Evolutionary conservation across 2,797 vertebrate genomes (phyloP), one percentile per base, ranked within the genome.

Genomic region (Chanos chanos): DNA sequence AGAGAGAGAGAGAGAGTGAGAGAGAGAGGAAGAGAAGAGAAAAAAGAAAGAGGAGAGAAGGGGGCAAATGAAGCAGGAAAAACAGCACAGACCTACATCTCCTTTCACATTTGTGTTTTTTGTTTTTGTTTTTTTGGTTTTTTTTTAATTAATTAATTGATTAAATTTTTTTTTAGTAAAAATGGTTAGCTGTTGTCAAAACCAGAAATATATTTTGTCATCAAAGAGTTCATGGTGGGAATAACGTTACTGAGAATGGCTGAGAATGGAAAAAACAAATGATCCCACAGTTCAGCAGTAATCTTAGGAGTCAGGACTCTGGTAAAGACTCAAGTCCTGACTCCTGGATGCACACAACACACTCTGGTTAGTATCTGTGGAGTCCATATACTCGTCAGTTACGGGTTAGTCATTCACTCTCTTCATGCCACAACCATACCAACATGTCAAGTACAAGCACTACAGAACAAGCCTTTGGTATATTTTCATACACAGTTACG

Each of bases 41-140:
- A 49, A 70, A 50, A 77, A 80, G 81, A 94, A 91, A 87, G 90
- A 85, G 90, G 85, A 77, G 65, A 77, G 93, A 93, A 95, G 86
- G 92, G 88, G 89, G 93, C 91, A 90, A 92, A 93, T 97, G 92
- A 97, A 98, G 94, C 94, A 95, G 93, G 87, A 92, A 90, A 94
- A 92, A 85, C 90, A 94, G 92, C 92, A 94, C 68, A 86, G 64
- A 81, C 73, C 83, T 77, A 68, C 31, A 81, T 75, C 65, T 87
- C 61, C 44, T 60, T 61, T 12, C 37, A n/a, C 22, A 45, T 61
- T 25, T 55, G 13, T 30, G 5, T 24, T 21, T 49, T 52, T 39
- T 37, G 52, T 21, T 55, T 44, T 34, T 61, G 15, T 63, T 87
- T 87, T n/a, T n/a, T n/a, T n/a, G n/a, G n/a, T n/a, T n/a, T n/a